phyloP scores from a whole-genome alignment of 2,888 invertebrate species.

The Callyntrura guangdongensis region DNA sequence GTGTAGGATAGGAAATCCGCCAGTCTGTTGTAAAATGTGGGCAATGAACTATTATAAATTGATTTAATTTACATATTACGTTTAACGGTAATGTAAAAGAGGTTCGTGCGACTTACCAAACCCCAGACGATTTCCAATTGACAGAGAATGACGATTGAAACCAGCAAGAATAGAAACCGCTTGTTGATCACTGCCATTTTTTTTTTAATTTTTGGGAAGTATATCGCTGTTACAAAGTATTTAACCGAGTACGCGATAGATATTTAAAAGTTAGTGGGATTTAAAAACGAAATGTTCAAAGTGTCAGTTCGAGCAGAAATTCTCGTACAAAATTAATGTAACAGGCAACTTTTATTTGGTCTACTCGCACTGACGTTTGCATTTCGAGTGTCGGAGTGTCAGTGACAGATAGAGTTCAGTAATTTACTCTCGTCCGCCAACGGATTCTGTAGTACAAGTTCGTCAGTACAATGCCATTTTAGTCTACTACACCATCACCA shows the following conservation, averaged over 20 bases:
- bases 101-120: conserved; percentile 25
- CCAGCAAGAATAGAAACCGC: neutral
- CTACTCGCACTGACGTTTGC: neutral
- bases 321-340: no score
- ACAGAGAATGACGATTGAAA: neutral
- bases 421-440: conserved; percentile 10
- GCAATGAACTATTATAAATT: no score
- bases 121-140: neutral
- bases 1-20: conserved; percentile 37
- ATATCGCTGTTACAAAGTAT: neutral
- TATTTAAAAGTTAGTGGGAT: no score
- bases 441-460: conserved; percentile 20
- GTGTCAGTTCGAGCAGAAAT: no score
- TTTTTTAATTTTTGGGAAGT: neutral
- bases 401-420: neutral
- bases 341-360: neutral
- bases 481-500: neutral
- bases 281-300: no score
- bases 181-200: neutral
- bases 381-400: neutral
- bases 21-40: conserved; percentile 19
- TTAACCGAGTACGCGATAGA: no score
- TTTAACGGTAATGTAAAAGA: no score
- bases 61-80: no score
- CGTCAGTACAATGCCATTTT: conserved; percentile 16